Percentiles rank a stretch among this genome's conserved stretches.
Conservation (phyloP, 2,888 invertebrate genomes). For the Dasypolia templi region DNA sequence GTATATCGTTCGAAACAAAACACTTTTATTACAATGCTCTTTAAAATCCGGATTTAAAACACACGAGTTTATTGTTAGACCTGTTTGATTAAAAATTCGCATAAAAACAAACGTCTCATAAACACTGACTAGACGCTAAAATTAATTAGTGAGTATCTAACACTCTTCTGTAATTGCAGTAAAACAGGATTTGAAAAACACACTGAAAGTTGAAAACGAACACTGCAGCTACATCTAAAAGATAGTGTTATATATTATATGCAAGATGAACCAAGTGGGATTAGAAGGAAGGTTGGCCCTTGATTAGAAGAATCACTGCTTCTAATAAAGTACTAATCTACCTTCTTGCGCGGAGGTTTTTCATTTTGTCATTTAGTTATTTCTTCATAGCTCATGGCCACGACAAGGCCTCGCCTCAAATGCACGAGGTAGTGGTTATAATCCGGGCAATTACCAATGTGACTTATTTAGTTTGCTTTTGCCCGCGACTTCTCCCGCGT, state of each 20-base stretch:
- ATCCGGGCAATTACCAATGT: too few species aligned
- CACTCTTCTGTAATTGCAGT: neutral
- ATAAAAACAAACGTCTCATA: slow-evolving; percentile 51
- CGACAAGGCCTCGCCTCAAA: too few species aligned
- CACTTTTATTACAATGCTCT: slow-evolving; percentile 39
- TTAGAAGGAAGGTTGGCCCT: neutral
- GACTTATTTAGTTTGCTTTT: too few species aligned
- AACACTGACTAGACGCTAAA: slow-evolving; percentile 43
- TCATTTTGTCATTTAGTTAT: too few species aligned
- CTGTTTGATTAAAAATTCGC: slow-evolving; percentile 46
- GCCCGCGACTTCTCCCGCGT: too few species aligned
- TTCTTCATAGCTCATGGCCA: too few species aligned
- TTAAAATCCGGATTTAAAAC: slow-evolving; percentile 40
- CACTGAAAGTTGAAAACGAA: neutral
- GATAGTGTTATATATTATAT: neutral
- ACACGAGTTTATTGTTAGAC: slow-evolving; percentile 32
- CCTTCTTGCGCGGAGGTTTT: too few species aligned
- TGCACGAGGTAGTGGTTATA: too few species aligned
- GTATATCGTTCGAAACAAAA: slow-evolving; percentile 15
- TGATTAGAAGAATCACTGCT: neutral
- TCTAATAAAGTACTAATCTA: too few species aligned
- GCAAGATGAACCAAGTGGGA: neutral
- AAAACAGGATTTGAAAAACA: neutral
- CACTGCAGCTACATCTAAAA: neutral
- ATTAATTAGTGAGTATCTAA: slow-evolving; percentile 15